phyloP scores from a whole-genome alignment of 2,113 vertebrate genomes.

The Sebastes schlegelii region DNA sequence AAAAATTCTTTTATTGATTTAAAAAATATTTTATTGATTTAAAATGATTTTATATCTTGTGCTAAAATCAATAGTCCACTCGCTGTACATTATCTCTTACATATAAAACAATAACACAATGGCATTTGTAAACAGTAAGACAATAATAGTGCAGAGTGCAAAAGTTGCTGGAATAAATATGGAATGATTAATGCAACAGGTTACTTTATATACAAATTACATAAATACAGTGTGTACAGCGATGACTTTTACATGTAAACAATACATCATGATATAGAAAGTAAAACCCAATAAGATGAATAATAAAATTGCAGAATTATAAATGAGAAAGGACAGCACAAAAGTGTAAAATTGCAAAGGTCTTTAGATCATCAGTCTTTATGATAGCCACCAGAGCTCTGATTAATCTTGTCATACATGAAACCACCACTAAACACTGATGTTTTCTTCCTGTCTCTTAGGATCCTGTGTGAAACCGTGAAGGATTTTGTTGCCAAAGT shows the following conservation, averaged over 20 bases:
- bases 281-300: background rate
- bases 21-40: too few relatives aligned
- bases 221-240: background rate
- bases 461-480: conserved; percentile 96
- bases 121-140: background rate
- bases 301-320: background rate
- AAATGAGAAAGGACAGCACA: background rate
- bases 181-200: background rate
- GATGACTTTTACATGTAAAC: background rate
- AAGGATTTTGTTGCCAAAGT: conserved; percentile 98
- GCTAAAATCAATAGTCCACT: too few relatives aligned
- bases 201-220: background rate
- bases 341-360: too few relatives aligned
- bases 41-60: too few relatives aligned
- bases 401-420: background rate
- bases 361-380: background rate
- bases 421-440: background rate
- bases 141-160: background rate
- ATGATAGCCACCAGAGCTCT: background rate
- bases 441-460: conserved; percentile 51
- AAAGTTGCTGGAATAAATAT: background rate
- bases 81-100: too few relatives aligned
- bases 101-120: too few relatives aligned
- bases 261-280: background rate
- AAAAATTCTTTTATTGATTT: too few relatives aligned